Evolutionary conservation across 2,888 invertebrate genomes (phyloP).

Genomic region (Himalopsyche japonica): DNA sequence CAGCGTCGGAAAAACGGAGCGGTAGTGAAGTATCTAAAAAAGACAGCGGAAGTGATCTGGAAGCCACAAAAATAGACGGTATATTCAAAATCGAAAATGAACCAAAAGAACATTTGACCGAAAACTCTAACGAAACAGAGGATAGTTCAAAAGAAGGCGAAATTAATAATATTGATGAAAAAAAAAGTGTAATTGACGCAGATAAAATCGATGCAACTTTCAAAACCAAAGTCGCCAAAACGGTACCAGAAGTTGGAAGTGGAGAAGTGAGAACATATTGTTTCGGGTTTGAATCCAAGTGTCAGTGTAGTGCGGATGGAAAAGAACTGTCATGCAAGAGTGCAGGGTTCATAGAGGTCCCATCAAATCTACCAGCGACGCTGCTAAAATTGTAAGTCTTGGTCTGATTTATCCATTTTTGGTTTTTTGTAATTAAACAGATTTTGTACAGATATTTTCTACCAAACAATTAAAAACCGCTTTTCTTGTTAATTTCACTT

Average conservation of each 20-base stretch:
- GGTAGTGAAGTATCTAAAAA: background rate
- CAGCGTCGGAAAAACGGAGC: conserved; percentile 2
- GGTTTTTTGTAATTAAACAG: too few species aligned
- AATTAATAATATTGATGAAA: background rate
- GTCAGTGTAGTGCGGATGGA: conserved; percentile 37
- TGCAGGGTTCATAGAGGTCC: conserved; percentile 40
- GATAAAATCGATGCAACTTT: background rate
- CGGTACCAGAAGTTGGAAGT: background rate
- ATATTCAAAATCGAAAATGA: background rate
- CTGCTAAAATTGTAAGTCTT: conserved; percentile 38
- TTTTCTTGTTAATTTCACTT: too few species aligned
- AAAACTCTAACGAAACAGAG: background rate
- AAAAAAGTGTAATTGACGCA: background rate
- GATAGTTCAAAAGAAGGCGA: background rate
- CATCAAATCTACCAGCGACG: conserved; percentile 38
- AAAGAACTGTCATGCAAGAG: conserved; percentile 35
- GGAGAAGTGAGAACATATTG: conserved; percentile 34
- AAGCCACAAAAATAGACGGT: background rate
- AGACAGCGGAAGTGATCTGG: background rate
- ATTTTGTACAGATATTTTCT: too few species aligned
- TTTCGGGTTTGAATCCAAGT: conserved; percentile 37
- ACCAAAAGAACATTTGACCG: background rate
- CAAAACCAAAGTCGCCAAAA: background rate
- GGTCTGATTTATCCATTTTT: too few species aligned
- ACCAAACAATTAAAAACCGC: too few species aligned